Evolutionary conservation across 2,797 vertebrate species (phyloP).

Genomic region (Danio kyathit): DNA sequence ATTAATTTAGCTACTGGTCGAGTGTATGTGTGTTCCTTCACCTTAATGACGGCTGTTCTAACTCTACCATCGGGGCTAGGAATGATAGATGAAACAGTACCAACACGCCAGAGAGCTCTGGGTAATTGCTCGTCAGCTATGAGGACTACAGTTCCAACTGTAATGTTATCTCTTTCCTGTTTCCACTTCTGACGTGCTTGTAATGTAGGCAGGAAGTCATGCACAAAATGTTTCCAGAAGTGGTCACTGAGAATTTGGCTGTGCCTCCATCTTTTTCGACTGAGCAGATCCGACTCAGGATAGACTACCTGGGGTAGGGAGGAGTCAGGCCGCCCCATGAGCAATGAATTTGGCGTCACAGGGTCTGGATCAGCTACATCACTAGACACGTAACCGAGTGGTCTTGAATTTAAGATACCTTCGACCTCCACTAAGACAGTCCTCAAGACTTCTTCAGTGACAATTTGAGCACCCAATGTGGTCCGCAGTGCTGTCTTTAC

Average conservation of each 20-base stretch:
- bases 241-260: slow-evolving; percentile 24
- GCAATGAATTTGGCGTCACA: slow-evolving; percentile 20
- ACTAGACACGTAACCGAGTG: background rate
- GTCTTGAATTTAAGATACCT: background rate
- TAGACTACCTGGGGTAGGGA: slow-evolving; percentile 22
- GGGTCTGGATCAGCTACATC: background rate
- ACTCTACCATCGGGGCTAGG: no score
- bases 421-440: background rate
- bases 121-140: no score
- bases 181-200: no score
- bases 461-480: background rate
- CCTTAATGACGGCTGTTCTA: no score
- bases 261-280: background rate
- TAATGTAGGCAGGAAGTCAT: no score
- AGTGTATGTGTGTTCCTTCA: no score
- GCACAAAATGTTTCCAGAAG: background rate
- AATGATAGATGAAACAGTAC: no score
- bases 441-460: background rate
- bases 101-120: no score
- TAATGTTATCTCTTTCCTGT: no score
- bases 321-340: no score
- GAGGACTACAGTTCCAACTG: no score
- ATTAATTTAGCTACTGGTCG: no score
- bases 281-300: slow-evolving; percentile 29
- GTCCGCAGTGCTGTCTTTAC: background rate